Percentiles rank a stretch among this genome's conserved stretches.
phyloP scores from a whole-genome alignment of 2,888 invertebrate species.

The Rapana venosa region DNA sequence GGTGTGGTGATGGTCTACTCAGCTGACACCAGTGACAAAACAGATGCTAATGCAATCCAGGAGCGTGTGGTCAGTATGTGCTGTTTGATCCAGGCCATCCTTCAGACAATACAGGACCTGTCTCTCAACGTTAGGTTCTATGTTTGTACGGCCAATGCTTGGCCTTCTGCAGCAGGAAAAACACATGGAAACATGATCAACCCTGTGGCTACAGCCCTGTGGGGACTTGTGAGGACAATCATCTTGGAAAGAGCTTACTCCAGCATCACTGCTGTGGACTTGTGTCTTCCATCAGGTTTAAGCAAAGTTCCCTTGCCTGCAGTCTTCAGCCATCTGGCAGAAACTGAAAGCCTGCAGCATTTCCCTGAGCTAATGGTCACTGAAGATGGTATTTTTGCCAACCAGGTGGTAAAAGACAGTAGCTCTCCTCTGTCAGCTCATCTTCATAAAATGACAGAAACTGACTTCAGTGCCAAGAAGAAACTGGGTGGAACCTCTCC shows the following conservation, averaged over 20 bases:
- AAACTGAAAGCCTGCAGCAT: constrained; percentile 15
- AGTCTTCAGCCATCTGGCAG: constrained; percentile 26
- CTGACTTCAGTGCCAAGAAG: not conserved
- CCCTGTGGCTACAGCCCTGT: constrained; percentile 46
- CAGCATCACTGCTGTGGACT: constrained; percentile 44
- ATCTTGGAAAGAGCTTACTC: constrained; percentile 42
- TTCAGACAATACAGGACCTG: constrained; percentile 15
- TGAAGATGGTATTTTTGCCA: constrained; percentile 29
- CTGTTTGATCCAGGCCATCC: constrained; percentile 40
- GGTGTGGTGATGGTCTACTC: not conserved
- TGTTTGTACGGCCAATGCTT: constrained; percentile 42
- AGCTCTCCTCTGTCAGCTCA: not conserved
- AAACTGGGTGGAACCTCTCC: not conserved
- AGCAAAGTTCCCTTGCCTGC: not conserved
- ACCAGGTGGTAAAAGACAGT: constrained; percentile 36
- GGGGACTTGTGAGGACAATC: constrained; percentile 50
- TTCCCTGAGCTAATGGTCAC: constrained; percentile 46
- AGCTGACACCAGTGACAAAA: not conserved
- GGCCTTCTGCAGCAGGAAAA: constrained; percentile 4
- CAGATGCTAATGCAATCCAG: constrained; percentile 37
- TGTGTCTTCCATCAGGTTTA: constrained; percentile 33
- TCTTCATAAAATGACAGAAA: not conserved
- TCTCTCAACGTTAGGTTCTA: constrained; percentile 35
- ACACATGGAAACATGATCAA: constrained; percentile 1
- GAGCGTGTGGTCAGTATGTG: constrained; percentile 38